A percentile compares a stretch with the other conserved stretches of the same genome.
Evolutionary conservation across 1,140 invertebrate genomes (phyloP).

Genomic region (silkworm (Bombyx mori)): ASM3026992v2 NC_085118.1:79001-79500

Average conservation of each 20-base stretch:
- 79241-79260: background rate
- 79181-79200: slow-evolving; percentile 3
- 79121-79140: slow-evolving; percentile 3
- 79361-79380: slow-evolving; percentile 17
- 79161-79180: background rate
- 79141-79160: background rate
- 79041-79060: background rate
- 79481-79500: slow-evolving; percentile 18
- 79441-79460: slow-evolving; percentile 15
- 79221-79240: slow-evolving; percentile 6
- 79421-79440: slow-evolving; percentile 19
- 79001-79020: background rate
- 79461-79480: slow-evolving; percentile 13
- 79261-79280: background rate
- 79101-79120: slow-evolving; percentile 6
- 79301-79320: slow-evolving; percentile 8
- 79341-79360: slow-evolving; percentile 13
- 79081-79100: slow-evolving; percentile 5
- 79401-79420: slow-evolving; percentile 11
- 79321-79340: slow-evolving; percentile 13
- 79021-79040: slow-evolving; percentile 3
- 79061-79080: slow-evolving; percentile 3
- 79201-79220: background rate
- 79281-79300: slow-evolving; percentile 1
- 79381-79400: slow-evolving; percentile 18